phyloP scores from a whole-genome alignment of 1,140 invertebrate genomes.

The Drusus annulatus region DNA sequence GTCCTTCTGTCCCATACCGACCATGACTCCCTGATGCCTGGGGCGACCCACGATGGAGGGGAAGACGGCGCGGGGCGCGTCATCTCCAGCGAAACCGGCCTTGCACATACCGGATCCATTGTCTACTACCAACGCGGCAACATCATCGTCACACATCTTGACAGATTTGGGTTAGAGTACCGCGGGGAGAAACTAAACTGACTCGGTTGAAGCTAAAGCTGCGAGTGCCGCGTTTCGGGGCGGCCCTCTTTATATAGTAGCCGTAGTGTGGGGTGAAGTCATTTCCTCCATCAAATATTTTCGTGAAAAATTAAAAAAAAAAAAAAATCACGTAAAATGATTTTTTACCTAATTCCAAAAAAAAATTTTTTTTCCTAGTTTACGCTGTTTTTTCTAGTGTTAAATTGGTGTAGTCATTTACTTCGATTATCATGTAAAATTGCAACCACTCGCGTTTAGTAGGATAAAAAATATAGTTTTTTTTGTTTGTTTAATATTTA shows the following conservation, averaged over 20 bases:
- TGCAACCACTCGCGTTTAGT: no score
- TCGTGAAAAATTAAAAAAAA: no score
- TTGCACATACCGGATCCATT: constrained; percentile 98
- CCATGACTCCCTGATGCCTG: constrained; percentile 95
- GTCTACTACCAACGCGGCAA: constrained; percentile 86
- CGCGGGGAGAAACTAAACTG: constrained; percentile 65
- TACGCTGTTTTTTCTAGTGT: no score
- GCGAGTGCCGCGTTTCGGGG: constrained; percentile 67
- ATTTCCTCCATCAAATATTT: no score
- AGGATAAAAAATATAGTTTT: no score
- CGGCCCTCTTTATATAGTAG: constrained; percentile 59
- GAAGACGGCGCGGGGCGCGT: constrained; percentile 95
- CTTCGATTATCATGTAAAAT: no score
- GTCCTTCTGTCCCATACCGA: constrained; percentile 99
- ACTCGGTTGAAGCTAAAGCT: constrained; percentile 71
- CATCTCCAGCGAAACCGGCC: constrained; percentile 96
- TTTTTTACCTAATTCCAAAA: no score
- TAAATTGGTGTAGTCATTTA: no score
- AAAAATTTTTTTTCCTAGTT: no score
- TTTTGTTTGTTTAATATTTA: no score
- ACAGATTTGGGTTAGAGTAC: constrained; percentile 24
- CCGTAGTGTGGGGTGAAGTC: no score
- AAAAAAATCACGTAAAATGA: no score
- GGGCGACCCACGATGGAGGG: constrained; percentile 95
- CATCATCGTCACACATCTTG: constrained; percentile 88